phyloP scores from a whole-genome alignment of 2,113 vertebrate genomes.

The Plecturocebus donacophilus region DNA sequence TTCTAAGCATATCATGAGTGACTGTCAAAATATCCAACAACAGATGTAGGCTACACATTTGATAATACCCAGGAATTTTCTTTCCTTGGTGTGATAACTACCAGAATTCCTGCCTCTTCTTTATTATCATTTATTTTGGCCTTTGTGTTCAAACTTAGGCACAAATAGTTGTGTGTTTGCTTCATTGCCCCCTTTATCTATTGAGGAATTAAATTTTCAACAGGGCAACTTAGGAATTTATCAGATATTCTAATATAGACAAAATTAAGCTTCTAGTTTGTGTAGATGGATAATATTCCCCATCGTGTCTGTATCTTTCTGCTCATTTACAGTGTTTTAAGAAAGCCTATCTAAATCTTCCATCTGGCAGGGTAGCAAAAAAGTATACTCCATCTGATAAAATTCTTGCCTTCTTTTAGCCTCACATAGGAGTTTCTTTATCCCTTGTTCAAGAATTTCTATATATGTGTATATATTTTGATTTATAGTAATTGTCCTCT shows the following conservation, averaged over 20 bases:
- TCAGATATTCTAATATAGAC: neutral
- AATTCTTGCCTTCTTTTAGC: neutral
- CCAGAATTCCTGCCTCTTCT: neutral
- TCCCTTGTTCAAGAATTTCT: neutral
- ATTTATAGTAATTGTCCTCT: neutral
- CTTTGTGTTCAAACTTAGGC: neutral
- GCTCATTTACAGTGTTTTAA: neutral
- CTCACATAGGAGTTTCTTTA: neutral
- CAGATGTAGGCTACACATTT: neutral
- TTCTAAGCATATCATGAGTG: neutral
- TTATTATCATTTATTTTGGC: neutral
- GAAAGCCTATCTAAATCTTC: neutral
- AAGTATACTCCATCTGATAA: neutral
- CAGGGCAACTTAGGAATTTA: neutral
- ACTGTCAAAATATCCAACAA: neutral
- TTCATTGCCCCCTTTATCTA: neutral
- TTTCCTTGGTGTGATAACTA: neutral
- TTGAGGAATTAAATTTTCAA: neutral
- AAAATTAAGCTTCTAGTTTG: neutral
- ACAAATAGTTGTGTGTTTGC: neutral
- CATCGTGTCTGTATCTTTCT: neutral
- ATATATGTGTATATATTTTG: neutral
- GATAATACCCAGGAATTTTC: neutral
- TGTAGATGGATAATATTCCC: neutral
- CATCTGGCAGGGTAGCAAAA: neutral